Evolutionary conservation across 2,888 invertebrate species (phyloP), one percentile per base, ranked within the genome.

Genomic region (Rhabditoides inermis): DNA sequence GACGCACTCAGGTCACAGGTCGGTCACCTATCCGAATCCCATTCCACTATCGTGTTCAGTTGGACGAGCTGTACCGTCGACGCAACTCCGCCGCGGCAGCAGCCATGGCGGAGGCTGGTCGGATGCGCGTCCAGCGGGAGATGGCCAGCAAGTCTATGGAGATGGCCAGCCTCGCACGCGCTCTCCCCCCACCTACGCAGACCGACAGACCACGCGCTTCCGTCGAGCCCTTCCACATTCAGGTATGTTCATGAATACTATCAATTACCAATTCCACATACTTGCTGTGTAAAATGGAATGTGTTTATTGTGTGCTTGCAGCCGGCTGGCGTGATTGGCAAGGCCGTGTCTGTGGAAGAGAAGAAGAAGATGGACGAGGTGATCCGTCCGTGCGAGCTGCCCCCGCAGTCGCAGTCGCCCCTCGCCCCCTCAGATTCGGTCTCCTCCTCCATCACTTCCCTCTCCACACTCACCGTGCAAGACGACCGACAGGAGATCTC

Each of bases 1-100:
- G 92, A 95, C 77, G 90, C 91, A 80, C 82, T 95, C 77, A 91
- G 90, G 61, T 49, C 56, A 50, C 64, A 70, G 55, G 68, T 65
- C 44, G 49, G 54, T n/a, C 3, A 35, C 6, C 6, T n/a, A 35
- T 36, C 7, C 18, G 5, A 22, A 37, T 23, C 22, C 12, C 26
- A 25, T 41, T 40, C 18, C 10, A 2, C 15, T n/a, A 4, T 20
- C 15, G 36, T 25, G 63, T 65, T 45, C 92, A 95, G 81, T 82
- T 95, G 65, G 94, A 95, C 78, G 90, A 92, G 76, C 81, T 95
- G 68, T 77, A 81, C 52, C 82, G 88, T 55, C 83, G 83, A 39
- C 69, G 79, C 56, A 68, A 68, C 18, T 56, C 63, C 7, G 72
- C 71, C 0, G 63, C 67, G 90, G 81, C 90, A 87, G 81, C 87